Percentiles rank a stretch among this genome's conserved stretches.
Conservation (phyloP, 2,888 invertebrate genomes). For the Melieria crassipennis region DNA sequence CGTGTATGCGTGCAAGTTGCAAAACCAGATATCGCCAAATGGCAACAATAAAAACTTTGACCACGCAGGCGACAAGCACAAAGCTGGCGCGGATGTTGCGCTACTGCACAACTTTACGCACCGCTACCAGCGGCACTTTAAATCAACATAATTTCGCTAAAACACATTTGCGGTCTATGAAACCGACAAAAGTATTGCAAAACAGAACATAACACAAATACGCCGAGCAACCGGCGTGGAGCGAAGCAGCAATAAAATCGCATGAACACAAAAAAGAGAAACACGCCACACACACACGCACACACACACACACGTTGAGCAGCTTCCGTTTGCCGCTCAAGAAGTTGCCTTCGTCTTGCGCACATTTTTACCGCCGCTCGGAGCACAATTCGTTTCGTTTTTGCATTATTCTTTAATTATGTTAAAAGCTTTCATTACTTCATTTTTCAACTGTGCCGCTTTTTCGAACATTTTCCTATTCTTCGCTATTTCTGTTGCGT, state of each 20-base stretch:
- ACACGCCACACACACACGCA: neutral
- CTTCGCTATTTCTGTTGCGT: neutral
- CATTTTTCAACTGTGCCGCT: constrained; percentile 16
- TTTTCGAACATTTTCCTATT: constrained; percentile 6
- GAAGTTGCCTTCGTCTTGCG: neutral
- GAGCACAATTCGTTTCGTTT: neutral
- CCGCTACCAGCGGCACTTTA: neutral
- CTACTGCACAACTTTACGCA: too few relatives aligned
- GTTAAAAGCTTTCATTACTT: constrained; percentile 40
- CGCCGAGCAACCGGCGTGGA: neutral
- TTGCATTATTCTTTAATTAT: constrained; percentile 38
- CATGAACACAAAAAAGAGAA: too few relatives aligned
- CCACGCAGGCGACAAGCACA: too few relatives aligned
- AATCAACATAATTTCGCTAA: constrained; percentile 32
- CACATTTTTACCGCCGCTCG: neutral
- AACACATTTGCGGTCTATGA: constrained; percentile 27
- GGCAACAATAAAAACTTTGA: too few relatives aligned
- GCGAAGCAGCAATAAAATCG: neutral
- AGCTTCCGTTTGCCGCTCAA: constrained; percentile 1
- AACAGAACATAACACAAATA: neutral
- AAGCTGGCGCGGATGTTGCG: too few relatives aligned
- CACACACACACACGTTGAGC: constrained; percentile 3
- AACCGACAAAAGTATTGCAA: constrained; percentile 3
- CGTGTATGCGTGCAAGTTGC: too few relatives aligned
- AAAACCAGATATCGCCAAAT: too few relatives aligned